Percentiles rank a stretch among this genome's conserved stretches.
phyloP scores from a whole-genome alignment of 2,113 vertebrate genomes.

The Eleginops maclovinus region DNA sequence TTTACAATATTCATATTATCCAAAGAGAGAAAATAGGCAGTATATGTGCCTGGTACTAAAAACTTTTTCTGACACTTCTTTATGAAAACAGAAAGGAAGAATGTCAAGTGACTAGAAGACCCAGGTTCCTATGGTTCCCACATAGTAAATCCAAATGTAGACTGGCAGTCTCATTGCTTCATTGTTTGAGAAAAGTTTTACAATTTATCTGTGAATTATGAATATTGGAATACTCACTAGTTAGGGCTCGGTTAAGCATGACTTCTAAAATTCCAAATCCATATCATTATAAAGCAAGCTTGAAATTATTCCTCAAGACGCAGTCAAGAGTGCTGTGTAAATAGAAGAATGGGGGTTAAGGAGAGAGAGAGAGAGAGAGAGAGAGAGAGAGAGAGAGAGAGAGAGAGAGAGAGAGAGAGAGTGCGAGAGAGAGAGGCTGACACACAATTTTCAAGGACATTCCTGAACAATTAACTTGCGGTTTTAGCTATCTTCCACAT shows the following conservation, averaged over 20 bases:
- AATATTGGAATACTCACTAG: constrained; percentile 34
- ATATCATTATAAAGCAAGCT: constrained; percentile 58
- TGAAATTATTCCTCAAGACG: constrained; percentile 59
- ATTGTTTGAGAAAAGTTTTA: constrained; percentile 7
- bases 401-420: constrained; percentile 31
- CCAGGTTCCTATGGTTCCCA: background rate
- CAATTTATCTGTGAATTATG: constrained; percentile 48
- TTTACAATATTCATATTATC: background rate
- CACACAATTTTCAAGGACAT: constrained; percentile 79
- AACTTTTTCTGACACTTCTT: background rate
- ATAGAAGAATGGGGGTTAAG: constrained; percentile 43
- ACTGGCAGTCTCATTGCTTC: background rate
- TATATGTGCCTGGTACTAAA: background rate
- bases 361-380: constrained; percentile 9
- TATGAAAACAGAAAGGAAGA: background rate
- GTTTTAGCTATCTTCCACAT: constrained; percentile 78
- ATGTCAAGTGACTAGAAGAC: background rate
- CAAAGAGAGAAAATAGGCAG: background rate
- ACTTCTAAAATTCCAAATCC: constrained; percentile 57
- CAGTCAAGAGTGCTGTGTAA: constrained; percentile 56
- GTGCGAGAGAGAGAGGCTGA: constrained; percentile 25
- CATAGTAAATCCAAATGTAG: background rate
- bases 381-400: constrained; percentile 14
- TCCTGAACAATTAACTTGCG: constrained; percentile 80
- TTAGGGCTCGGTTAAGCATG: constrained; percentile 51